phyloP scores from a whole-genome alignment of 2,888 invertebrate genomes.

The Laspeyria flexula region DNA sequence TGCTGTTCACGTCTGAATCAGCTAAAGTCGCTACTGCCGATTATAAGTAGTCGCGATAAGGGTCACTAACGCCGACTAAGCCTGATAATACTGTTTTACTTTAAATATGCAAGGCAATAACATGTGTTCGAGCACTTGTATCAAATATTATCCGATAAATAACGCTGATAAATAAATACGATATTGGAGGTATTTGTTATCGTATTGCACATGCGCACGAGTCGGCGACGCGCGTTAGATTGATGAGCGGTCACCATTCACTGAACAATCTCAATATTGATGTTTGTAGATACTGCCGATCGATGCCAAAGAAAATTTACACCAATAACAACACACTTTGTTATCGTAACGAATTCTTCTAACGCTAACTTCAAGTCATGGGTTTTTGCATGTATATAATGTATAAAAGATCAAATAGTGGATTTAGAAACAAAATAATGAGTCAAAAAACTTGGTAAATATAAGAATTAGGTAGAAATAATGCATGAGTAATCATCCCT shows the following conservation, averaged over 20 bases:
- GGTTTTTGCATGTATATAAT: too few relatives aligned
- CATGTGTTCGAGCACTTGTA: neutral
- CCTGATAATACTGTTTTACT: neutral
- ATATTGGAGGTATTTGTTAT: neutral
- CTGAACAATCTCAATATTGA: conserved; percentile 33
- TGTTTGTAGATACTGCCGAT: conserved; percentile 34
- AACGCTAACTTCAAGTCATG: neutral
- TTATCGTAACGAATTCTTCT: conserved; percentile 22
- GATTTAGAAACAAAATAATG: too few relatives aligned
- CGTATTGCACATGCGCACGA: conserved; percentile 30
- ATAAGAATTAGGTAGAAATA: too few relatives aligned
- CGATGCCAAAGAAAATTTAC: conserved; percentile 23
- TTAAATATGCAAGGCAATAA: neutral
- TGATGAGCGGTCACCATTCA: conserved; percentile 18
- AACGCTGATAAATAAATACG: neutral
- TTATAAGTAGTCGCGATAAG: neutral
- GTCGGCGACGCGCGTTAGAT: conserved; percentile 29
- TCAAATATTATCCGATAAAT: neutral
- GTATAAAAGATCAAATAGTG: too few relatives aligned
- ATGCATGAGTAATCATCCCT: too few relatives aligned
- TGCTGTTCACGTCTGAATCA: neutral
- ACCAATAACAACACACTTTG: conserved; percentile 15
- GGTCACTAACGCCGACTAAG: neutral
- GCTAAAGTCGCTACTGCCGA: neutral
- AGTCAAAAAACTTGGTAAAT: too few relatives aligned